A percentile compares a stretch with the other conserved stretches of the same genome.
Conservation (phyloP, 2,113 vertebrate species). For the Catharus fuscescens region DNA sequence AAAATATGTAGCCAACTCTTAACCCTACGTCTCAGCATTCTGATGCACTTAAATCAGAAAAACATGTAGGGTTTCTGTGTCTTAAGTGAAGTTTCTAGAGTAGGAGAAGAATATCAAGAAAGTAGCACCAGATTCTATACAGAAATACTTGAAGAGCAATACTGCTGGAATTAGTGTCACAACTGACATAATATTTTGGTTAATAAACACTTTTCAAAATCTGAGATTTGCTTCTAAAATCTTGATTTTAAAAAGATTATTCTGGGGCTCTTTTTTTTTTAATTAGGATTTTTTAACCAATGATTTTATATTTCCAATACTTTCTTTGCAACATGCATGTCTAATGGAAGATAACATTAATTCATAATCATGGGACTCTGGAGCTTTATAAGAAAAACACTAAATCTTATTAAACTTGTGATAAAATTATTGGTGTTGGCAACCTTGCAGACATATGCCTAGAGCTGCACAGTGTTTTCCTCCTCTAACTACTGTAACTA, state of each 20-base stretch:
- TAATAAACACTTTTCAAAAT: not conserved
- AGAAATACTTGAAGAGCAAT: not conserved
- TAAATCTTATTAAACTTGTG: slow-evolving; percentile 42
- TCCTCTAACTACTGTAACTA: slow-evolving; percentile 47
- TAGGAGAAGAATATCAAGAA: not conserved
- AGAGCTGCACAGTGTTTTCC: slow-evolving; percentile 36
- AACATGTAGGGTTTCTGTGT: not conserved
- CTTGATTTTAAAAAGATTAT: not conserved
- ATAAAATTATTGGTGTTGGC: slow-evolving; percentile 65
- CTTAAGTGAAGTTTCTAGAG: not conserved
- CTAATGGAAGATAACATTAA: slow-evolving; percentile 41
- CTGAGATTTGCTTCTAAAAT: not conserved
- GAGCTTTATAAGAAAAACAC: slow-evolving; percentile 28
- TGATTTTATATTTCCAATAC: not conserved
- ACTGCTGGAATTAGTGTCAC: not conserved
- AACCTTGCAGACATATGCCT: slow-evolving; percentile 38
- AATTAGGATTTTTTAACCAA: not conserved
- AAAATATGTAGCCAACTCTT: slow-evolving; percentile 40
- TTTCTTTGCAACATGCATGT: not conserved
- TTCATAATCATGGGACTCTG: slow-evolving; percentile 25
- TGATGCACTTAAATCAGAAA: slow-evolving; percentile 37
- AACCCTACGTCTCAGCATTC: not conserved
- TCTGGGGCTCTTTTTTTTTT: not conserved
- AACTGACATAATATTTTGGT: not conserved
- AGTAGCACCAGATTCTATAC: not conserved